These are phyloP conservation scores for Synanthedon andrenaeformis DNA, from an alignment of 2,888 invertebrate species.

Conservation along the genomic window DNA sequence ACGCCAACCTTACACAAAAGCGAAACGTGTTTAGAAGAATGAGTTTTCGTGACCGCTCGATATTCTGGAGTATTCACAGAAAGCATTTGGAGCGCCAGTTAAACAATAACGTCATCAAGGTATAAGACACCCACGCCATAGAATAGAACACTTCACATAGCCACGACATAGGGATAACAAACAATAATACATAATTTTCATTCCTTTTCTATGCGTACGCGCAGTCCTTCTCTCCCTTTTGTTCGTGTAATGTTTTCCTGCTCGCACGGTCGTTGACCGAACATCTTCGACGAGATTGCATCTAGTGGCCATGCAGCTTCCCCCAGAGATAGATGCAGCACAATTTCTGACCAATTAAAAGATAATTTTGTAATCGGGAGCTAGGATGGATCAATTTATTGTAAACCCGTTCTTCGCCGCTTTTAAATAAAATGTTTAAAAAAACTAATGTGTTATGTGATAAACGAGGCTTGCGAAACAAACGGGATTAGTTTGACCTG, in stretches of 20 bases:
- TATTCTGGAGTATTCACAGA: constrained; percentile 31
- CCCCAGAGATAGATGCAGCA: constrained; percentile 54
- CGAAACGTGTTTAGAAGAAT: background rate
- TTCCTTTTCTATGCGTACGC: constrained; percentile 69
- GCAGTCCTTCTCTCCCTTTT: constrained; percentile 48
- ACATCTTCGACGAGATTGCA: constrained; percentile 67
- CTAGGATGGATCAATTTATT: constrained; percentile 6
- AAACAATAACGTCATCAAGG: constrained; percentile 43
- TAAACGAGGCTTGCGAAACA: constrained; percentile 25
- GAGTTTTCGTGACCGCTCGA: constrained; percentile 14
- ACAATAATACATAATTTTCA: constrained; percentile 63
- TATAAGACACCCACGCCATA: constrained; percentile 24
- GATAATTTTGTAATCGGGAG: constrained; percentile 31
- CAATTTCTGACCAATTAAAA: constrained; percentile 62
- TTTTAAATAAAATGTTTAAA: constrained; percentile 2
- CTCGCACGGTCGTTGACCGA: constrained; percentile 60
- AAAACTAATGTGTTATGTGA: background rate
- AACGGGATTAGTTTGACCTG: constrained; percentile 46
- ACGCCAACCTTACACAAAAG: background rate
- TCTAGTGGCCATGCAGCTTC: constrained; percentile 65
- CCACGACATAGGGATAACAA: constrained; percentile 38
- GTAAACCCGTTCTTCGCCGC: background rate
- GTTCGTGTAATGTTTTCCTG: constrained; percentile 34
- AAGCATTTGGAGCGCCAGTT: constrained; percentile 24
- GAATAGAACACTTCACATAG: background rate